Evolutionary conservation across 2,113 vertebrate species (phyloP).

Genomic region (Phalacrocorax pelagicus): DNA sequence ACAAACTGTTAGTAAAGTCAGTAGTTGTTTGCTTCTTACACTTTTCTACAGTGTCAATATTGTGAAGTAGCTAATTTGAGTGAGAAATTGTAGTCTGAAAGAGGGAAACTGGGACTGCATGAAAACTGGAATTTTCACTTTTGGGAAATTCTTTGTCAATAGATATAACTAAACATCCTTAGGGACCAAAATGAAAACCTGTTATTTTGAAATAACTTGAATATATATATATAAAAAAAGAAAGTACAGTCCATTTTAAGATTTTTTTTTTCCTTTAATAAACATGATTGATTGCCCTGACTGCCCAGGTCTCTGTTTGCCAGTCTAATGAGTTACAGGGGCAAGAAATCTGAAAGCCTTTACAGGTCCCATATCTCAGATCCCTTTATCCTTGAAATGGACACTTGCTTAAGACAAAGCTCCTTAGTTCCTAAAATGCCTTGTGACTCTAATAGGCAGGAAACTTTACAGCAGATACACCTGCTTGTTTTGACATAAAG

Average conservation of each 20-base stretch:
- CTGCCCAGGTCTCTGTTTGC: background rate
- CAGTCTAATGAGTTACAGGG: background rate
- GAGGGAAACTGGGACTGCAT: background rate
- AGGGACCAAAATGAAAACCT: background rate
- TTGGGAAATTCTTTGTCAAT: background rate
- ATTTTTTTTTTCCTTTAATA: background rate
- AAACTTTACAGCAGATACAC: background rate
- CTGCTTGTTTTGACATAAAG: background rate
- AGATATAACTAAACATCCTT: background rate
- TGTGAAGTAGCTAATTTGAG: background rate
- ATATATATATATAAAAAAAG: too few species aligned
- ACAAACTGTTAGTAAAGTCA: background rate
- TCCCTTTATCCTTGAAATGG: background rate
- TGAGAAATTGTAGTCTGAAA: background rate
- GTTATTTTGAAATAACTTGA: background rate
- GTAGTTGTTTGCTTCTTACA: background rate
- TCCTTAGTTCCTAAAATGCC: background rate
- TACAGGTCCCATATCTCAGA: background rate
- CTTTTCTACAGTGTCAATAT: background rate
- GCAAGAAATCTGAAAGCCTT: background rate
- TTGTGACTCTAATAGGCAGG: background rate
- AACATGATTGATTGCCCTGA: background rate
- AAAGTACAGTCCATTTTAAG: background rate
- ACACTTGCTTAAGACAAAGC: background rate
- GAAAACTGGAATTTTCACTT: background rate